Percentiles rank a stretch among this genome's conserved stretches.
Conservation (phyloP, 2,113 vertebrate genomes). For the Vulpes ferrilata region DNA sequence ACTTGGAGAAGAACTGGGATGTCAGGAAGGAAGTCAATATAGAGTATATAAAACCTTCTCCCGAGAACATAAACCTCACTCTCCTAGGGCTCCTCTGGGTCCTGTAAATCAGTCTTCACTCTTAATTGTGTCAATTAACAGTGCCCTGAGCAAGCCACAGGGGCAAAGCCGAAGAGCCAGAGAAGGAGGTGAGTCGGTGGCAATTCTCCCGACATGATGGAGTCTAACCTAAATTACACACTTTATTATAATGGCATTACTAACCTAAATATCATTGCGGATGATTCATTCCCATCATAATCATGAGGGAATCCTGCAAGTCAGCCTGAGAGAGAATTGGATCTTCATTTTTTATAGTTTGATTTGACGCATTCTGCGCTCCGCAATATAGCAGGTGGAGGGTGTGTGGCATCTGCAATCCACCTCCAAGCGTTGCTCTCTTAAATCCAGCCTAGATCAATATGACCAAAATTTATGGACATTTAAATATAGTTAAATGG, state of each 20-base stretch:
- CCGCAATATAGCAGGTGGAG: not conserved
- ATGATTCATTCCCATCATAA: conserved; percentile 57
- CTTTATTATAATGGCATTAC: conserved; percentile 62
- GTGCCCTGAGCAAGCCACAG: conserved; percentile 44
- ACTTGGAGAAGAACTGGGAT: not conserved
- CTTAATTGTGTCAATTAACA: conserved; percentile 63
- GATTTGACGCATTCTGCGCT: conserved; percentile 12
- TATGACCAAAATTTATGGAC: not conserved
- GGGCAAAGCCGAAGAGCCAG: not conserved
- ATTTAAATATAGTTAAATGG: not conserved
- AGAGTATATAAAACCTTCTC: conserved; percentile 21
- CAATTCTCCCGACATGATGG: conserved; percentile 44
- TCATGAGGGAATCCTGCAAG: not conserved
- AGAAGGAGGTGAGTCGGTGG: conserved; percentile 13
- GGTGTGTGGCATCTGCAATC: not conserved
- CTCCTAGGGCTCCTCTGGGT: not conserved
- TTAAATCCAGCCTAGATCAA: conserved; percentile 41
- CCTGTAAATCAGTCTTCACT: conserved; percentile 53
- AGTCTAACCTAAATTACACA: conserved; percentile 58
- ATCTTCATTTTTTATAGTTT: conserved; percentile 36
- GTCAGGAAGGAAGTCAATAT: not conserved
- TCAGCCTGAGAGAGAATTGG: conserved; percentile 6
- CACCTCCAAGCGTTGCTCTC: conserved; percentile 36
- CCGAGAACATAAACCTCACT: not conserved
- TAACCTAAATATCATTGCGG: conserved; percentile 45